Conservation (phyloP, 2,113 vertebrate genomes). For the Cyrtonyx montezumae region DNA sequence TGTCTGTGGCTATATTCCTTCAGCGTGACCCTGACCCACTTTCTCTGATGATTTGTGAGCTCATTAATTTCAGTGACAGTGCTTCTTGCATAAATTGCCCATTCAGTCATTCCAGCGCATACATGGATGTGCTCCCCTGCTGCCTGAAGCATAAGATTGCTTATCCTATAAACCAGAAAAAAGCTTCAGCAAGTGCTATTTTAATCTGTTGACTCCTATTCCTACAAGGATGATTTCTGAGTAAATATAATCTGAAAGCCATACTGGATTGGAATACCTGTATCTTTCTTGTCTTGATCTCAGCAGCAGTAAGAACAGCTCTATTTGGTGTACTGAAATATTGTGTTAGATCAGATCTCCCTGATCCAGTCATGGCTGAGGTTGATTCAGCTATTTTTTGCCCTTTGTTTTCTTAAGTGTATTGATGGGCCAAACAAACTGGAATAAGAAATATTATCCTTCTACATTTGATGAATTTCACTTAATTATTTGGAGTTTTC, state of each 20-base stretch:
- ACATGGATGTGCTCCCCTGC: not conserved
- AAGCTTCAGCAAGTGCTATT: not conserved
- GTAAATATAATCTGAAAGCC: not conserved
- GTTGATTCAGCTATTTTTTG: not conserved
- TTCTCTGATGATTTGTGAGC: not conserved
- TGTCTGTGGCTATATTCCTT: not conserved
- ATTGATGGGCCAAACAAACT: not conserved
- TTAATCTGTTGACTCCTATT: not conserved
- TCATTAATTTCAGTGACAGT: not conserved
- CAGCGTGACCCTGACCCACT: not conserved
- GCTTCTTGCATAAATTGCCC: not conserved
- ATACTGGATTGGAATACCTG: not conserved
- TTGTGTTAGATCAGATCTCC: not conserved
- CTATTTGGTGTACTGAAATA: not conserved
- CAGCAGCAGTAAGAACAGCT: not conserved
- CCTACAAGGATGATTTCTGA: not conserved
- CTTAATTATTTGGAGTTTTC: not conserved
- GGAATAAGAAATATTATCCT: not conserved
- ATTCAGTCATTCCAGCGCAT: not conserved
- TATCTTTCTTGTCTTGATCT: not conserved
- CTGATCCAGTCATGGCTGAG: accelerated
- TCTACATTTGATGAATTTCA: not conserved
- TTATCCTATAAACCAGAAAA: constrained; percentile 14
- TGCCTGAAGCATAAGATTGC: not conserved
- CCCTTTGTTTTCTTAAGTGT: not conserved